A percentile compares a stretch with the other conserved stretches of the same genome.
phyloP scores from a whole-genome alignment of 2,113 vertebrate genomes.

The Ciconia boyciana region DNA sequence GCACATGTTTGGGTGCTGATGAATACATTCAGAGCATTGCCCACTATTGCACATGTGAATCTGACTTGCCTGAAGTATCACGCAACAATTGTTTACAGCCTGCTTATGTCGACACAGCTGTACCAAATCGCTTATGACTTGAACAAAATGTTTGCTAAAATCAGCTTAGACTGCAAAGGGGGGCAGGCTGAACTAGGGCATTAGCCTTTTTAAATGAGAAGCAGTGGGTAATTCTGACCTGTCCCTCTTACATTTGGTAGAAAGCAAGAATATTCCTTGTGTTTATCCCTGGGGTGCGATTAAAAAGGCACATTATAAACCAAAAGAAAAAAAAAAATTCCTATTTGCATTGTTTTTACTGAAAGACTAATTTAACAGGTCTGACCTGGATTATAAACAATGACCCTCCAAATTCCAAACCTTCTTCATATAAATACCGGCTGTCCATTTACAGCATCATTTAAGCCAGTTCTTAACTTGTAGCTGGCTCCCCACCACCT shows the following conservation, averaged over 20 bases:
- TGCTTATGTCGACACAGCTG: neutral
- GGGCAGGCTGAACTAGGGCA: neutral
- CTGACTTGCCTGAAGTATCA: neutral
- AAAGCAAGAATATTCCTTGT: neutral
- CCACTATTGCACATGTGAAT: neutral
- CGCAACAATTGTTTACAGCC: neutral
- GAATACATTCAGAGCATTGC: neutral
- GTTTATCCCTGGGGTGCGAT: neutral
- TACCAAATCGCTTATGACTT: neutral
- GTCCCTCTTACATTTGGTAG: neutral
- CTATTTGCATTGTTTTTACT: neutral
- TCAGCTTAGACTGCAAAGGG: neutral
- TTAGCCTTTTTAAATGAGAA: neutral
- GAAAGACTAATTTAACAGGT: neutral
- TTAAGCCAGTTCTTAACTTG: neutral
- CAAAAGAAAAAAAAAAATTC: neutral
- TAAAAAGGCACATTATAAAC: neutral
- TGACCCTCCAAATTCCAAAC: neutral
- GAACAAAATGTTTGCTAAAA: neutral
- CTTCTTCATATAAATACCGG: neutral
- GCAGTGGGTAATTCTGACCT: neutral
- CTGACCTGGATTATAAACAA: slow-evolving; percentile 8
- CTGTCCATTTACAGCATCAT: neutral
- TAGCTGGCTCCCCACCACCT: neutral
- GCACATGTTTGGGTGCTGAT: accelerated